Conservation (phyloP, 2,888 invertebrate species). For the Napeogenes inachia region DNA sequence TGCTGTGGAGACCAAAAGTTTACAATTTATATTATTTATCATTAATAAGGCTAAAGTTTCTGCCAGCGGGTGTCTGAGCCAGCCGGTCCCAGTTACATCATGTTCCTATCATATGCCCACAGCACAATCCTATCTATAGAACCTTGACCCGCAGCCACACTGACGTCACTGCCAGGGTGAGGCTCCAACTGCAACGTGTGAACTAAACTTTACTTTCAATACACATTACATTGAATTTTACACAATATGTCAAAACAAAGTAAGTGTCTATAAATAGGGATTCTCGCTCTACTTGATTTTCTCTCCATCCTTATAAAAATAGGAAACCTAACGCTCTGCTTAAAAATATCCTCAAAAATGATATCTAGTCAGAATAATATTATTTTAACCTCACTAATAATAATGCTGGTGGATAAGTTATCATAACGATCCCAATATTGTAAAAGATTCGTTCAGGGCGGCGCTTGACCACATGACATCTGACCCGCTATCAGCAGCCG, state of each 20-base stretch:
- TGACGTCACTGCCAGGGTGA: conserved; percentile 11
- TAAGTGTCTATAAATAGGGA: not conserved
- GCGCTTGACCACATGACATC: conserved; percentile 21
- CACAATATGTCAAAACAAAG: not conserved
- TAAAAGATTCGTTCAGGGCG: conserved; percentile 4
- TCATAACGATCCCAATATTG: conserved; percentile 7
- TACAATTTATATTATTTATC: too few relatives aligned
- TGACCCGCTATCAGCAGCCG: conserved; percentile 25
- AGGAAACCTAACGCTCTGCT: too few relatives aligned
- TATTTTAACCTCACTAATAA: conserved; percentile 12
- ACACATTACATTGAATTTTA: not conserved
- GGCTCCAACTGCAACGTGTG: conserved; percentile 1
- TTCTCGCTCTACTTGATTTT: too few relatives aligned
- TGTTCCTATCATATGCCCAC: too few relatives aligned
- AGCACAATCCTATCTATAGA: not conserved
- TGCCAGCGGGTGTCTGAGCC: too few relatives aligned
- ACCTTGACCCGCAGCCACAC: conserved; percentile 4
- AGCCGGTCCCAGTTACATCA: too few relatives aligned
- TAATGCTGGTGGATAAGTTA: conserved; percentile 1
- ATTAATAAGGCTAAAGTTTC: too few relatives aligned
- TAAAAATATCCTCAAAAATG: not conserved
- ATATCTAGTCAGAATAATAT: not conserved
- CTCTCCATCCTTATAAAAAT: too few relatives aligned
- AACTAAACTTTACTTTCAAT: not conserved
- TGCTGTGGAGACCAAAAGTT: too few relatives aligned